These are phyloP conservation scores for Abramis brama DNA, from an alignment of 2,113 vertebrate genomes.

Conservation along the genomic window DNA sequence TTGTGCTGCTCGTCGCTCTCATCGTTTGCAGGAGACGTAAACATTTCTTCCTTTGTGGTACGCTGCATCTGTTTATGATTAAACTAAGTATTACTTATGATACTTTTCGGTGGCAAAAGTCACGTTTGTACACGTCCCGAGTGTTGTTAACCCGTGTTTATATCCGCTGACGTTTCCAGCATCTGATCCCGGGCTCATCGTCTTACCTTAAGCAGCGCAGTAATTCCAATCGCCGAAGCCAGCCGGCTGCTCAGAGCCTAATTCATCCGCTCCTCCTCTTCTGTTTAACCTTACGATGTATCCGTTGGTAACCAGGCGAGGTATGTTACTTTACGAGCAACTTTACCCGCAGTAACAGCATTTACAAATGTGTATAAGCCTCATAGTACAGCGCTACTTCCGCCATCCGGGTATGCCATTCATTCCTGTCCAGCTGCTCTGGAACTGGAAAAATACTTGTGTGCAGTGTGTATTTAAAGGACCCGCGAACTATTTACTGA, in stretches of 20 bases:
- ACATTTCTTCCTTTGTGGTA: not conserved
- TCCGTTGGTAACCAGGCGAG: not conserved
- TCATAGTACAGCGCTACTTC: conserved; percentile 38
- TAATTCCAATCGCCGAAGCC: conserved; percentile 9
- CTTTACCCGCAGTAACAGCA: not conserved
- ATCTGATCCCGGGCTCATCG: not conserved
- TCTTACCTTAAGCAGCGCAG: conserved; percentile 40
- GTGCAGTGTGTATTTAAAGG: conserved; percentile 28
- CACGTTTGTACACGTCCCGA: not conserved
- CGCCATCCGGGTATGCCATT: conserved; percentile 43
- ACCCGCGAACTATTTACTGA: not conserved
- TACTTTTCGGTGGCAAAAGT: not conserved
- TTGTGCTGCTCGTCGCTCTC: not conserved
- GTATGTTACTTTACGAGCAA: not conserved
- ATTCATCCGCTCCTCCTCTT: conserved; percentile 26
- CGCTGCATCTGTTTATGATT: not conserved
- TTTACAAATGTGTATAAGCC: not conserved
- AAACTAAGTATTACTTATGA: not conserved
- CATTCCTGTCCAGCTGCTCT: conserved; percentile 15
- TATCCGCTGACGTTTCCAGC: not conserved
- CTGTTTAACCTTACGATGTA: not conserved
- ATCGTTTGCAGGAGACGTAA: not conserved
- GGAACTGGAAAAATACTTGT: not conserved
- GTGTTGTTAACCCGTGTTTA: conserved; percentile 1
- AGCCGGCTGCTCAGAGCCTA: not conserved